Base-by-base conservation (phyloP, 2,797 vertebrate genomes). In the Pseudochromis fuscus region DNA sequence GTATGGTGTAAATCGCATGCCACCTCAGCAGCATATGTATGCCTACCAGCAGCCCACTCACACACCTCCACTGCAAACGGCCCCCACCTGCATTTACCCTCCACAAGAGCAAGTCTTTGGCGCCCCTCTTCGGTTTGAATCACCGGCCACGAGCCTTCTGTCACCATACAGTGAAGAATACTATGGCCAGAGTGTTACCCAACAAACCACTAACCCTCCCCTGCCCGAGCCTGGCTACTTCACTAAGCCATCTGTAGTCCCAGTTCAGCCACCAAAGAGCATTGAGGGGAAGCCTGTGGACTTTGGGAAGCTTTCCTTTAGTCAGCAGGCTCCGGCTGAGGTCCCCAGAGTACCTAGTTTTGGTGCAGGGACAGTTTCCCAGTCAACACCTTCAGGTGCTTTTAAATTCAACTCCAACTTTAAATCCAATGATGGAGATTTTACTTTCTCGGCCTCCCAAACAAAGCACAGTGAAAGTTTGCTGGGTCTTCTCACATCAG, bases 351-450 rank as follows among this genome's bases (percentile, higher is more conserved):
- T 91, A 50, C 59, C 94, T 11, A 86, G 92, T 84, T 93, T 96
- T 80, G 92, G 95, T 75, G 72, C 91, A 60, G 88, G 93, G 18
- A 64, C 79, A 15, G 86, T 90, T 31, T 59, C 93, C 5, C 92
- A 95, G 7, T 87, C 95, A 70, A 89, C 92, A 16, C 87, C 92
- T 7, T 75, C 90, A 28, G 84, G 94, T 80, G 91, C 95, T 48
- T 99, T 99, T 88, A 99, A 99, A 87, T 99, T 99, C 91, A 98
- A 96, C 83, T 96, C 96, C 15, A 99, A 99, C 90, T 98, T 98
- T 84, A 98, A 99, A 85, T 98, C 97, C 30, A 97, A 98, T 40
- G 98, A 98, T 86, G 97, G 98, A 16, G 98, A 99, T 86, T 99
- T 98, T 27, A 98, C 95, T 7, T 98, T 99, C 92, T 94, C 97